Evolutionary conservation across 1,140 invertebrate genomes (phyloP).

Genomic region (Dendroctonus ponderosae): DNA sequence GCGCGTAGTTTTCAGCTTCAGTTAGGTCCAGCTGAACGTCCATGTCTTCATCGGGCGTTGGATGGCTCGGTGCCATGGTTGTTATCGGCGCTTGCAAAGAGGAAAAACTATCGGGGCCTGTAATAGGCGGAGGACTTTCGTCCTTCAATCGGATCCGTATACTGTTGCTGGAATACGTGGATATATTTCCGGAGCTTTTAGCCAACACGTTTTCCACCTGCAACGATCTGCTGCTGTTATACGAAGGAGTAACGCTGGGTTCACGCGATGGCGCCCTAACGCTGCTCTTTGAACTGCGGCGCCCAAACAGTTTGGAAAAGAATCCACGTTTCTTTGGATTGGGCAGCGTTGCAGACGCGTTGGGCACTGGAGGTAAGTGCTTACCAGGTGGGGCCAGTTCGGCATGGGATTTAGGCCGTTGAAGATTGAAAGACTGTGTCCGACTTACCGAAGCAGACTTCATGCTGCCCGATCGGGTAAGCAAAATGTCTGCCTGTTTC

Average conservation of each 20-base stretch:
- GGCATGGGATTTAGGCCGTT: constrained; percentile 50
- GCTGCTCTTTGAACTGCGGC: constrained; percentile 37
- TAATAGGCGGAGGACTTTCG: constrained; percentile 43
- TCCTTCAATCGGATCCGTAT: constrained; percentile 64
- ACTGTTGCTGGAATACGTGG: constrained; percentile 46
- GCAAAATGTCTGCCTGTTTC: constrained; percentile 31
- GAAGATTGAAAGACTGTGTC: constrained; percentile 41
- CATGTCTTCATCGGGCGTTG: constrained; percentile 36
- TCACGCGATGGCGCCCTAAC: constrained; percentile 39
- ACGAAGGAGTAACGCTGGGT: constrained; percentile 36
- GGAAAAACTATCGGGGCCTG: not conserved
- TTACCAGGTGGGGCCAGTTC: constrained; percentile 51
- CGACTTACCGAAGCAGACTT: constrained; percentile 30
- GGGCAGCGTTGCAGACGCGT: constrained; percentile 50
- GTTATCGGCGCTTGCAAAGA: not conserved
- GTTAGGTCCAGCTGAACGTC: constrained; percentile 63
- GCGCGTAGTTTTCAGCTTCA: constrained; percentile 81
- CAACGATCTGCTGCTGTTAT: constrained; percentile 31
- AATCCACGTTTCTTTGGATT: constrained; percentile 62
- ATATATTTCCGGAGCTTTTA: constrained; percentile 40
- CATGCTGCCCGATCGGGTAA: constrained; percentile 32
- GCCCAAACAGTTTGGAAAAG: constrained; percentile 64
- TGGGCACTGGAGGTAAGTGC: constrained; percentile 52
- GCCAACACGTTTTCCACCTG: constrained; percentile 32
- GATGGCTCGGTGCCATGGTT: constrained; percentile 1